Conservation (phyloP, 2,888 invertebrate species). For the Petrophora chlorosata region DNA sequence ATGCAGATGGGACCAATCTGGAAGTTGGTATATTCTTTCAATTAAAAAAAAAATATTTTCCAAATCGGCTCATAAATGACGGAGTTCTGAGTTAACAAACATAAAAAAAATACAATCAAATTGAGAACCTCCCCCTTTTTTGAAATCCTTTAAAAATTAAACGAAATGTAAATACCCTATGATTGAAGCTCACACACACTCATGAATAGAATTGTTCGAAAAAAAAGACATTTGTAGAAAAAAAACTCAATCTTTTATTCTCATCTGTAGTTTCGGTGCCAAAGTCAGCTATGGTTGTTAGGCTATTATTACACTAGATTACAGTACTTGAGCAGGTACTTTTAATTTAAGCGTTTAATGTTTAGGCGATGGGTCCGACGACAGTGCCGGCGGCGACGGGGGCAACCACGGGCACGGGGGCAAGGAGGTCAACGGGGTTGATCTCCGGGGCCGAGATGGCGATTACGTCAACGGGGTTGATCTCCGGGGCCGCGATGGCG, state of each 20-base stretch:
- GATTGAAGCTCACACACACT: not conserved
- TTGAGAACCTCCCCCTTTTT: no score
- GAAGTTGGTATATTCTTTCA: no score
- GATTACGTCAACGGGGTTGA: constrained; percentile 38
- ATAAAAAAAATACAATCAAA: no score
- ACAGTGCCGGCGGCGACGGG: constrained; percentile 28
- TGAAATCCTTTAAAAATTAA: no score
- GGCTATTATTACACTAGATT: constrained; percentile 6
- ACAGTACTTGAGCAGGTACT: not conserved
- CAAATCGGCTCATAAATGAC: no score
- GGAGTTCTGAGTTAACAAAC: no score
- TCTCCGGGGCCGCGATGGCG: constrained; percentile 27
- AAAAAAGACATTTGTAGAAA: constrained; percentile 9
- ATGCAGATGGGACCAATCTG: no score
- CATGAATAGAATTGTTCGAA: not conserved
- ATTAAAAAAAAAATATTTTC: no score
- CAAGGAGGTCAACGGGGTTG: constrained; percentile 38
- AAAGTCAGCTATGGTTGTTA: not conserved
- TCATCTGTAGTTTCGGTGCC: constrained; percentile 16
- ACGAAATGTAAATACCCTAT: no score
- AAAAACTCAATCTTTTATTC: constrained; percentile 21
- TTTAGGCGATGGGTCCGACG: constrained; percentile 29
- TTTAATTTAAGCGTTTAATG: not conserved
- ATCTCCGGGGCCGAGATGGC: constrained; percentile 37
- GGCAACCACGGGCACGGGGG: constrained; percentile 32